These are phyloP conservation scores for Anthopleura xanthogrammica DNA, from an alignment of 92 coral and sea anemone genomes.

Conservation along the genomic window DNA sequence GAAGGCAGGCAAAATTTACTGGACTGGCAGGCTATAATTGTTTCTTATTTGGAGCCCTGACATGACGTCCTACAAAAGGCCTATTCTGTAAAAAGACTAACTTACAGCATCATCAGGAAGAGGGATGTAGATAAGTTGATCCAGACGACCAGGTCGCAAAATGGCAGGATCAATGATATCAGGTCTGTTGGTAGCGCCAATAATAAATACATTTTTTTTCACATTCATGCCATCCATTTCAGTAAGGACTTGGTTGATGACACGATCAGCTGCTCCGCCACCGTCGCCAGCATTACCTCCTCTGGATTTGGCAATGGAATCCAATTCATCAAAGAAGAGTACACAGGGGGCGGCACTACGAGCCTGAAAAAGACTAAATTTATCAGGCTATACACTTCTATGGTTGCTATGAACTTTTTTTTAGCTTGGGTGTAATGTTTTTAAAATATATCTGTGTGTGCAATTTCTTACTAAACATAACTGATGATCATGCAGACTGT, in stretches of 20 bases:
- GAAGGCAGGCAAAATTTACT: too few relatives aligned
- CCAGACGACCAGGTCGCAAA: constrained; percentile 97
- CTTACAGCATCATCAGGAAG: constrained; percentile 96
- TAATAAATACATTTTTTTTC: constrained; percentile 96
- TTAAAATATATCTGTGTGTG: background rate
- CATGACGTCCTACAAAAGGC: too few relatives aligned
- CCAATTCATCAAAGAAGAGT: constrained; percentile 98
- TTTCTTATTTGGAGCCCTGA: too few relatives aligned
- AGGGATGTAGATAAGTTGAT: constrained; percentile 96
- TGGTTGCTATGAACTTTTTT: too few relatives aligned
- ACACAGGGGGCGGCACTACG: constrained; percentile 99
- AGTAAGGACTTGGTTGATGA: constrained; percentile 95
- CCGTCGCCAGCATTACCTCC: constrained; percentile 99
- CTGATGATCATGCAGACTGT: too few relatives aligned
- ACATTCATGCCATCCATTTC: constrained; percentile 99
- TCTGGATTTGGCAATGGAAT: constrained; percentile 96
- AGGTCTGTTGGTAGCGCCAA: constrained; percentile 99
- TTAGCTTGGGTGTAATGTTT: background rate
- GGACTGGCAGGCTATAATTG: too few relatives aligned
- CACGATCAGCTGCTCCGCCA: constrained; percentile 99
- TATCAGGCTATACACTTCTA: background rate
- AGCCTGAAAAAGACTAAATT: constrained; percentile 51
- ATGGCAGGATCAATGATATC: constrained; percentile 99
- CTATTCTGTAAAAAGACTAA: background rate
- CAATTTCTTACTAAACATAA: too few relatives aligned